Base-by-base conservation (phyloP, 92 coral and sea anemone genomes). In the Pocillopora meandrina region DNA sequence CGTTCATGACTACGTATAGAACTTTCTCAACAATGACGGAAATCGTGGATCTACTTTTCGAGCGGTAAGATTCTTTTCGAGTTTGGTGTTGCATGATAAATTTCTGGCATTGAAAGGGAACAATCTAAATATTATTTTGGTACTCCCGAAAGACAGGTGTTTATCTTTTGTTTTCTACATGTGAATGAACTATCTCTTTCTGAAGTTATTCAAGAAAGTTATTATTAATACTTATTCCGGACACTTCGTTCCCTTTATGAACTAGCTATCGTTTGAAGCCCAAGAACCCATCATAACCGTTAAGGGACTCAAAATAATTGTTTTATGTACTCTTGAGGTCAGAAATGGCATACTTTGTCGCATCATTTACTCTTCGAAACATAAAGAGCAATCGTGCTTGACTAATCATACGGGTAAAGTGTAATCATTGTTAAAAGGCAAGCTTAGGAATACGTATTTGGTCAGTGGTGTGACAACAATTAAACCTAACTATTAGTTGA, bases 1-100 rank as follows among this genome's bases (percentile, higher is more conserved):
- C 95, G 16, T 97, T 97, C 69, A 92, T 97, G 20, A 91, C 92
- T 56, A 97, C 96, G 64, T 93, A 91, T 76, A 92, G 95, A 56
- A 93, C 98, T 15, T 97, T 97, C 75, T 93, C 97, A 20, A 85
- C 89, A 52, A 84, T 92, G 42, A 84, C 89, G 52, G 92, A 91
- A 61, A 90, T 97, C 36, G 82, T 92, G 63, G 93, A 95, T 52
- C 88, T 92, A 19, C 70, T 94, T 33, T 72, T 97, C 52, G 91
- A 92, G 69, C 92, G 99, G 99, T 91, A 76, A 84, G 88, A 63
- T 33, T 15, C 16, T 62, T 76, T 68, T 19, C 67, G 23, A 63
- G 18, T n/a, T 81, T 81, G 56, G 16, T 81, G 66, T 81, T 26
- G 19, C 7, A n/a, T 23, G 47, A 26, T 10, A 59, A 16, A 17